Percentiles rank a stretch among this genome's conserved stretches.
phyloP scores from a whole-genome alignment of 2,797 vertebrate species.

The Falco rusticolus region DNA sequence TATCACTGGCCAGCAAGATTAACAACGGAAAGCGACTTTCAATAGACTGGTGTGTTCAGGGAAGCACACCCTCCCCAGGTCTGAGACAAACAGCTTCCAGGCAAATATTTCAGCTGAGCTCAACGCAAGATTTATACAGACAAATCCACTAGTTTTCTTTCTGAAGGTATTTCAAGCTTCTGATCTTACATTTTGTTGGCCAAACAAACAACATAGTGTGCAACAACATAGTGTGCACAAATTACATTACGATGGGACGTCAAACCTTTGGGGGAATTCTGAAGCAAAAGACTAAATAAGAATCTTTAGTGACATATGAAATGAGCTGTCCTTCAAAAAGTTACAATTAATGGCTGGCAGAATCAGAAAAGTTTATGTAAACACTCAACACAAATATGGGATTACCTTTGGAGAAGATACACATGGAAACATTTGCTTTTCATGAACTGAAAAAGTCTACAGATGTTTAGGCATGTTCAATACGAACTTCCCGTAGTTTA shows the following conservation, averaged over 20 bases:
- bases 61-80: slow-evolving; percentile 27
- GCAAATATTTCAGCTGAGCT: neutral
- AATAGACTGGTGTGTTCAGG: neutral
- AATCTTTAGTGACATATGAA: slow-evolving; percentile 39
- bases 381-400: slow-evolving; percentile 64
- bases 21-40: rapidly evolving
- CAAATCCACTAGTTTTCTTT: slow-evolving; percentile 1
- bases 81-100: neutral
- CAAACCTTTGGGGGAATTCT: slow-evolving; percentile 43
- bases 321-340: slow-evolving; percentile 64
- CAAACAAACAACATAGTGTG: slow-evolving; percentile 34
- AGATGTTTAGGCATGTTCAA: slow-evolving; percentile 70
- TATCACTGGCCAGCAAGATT: neutral
- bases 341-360: slow-evolving; percentile 58
- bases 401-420: slow-evolving; percentile 76
- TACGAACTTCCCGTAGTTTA: slow-evolving; percentile 68
- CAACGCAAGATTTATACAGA: neutral
- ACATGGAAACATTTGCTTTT: slow-evolving; percentile 69
- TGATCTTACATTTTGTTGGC: neutral
- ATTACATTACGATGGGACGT: neutral
- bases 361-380: slow-evolving; percentile 65
- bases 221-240: neutral
- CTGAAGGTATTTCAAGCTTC: slow-evolving; percentile 38
- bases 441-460: slow-evolving; percentile 64
- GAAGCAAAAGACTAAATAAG: slow-evolving; percentile 28